Evolutionary conservation across 2,113 vertebrate genomes (phyloP).

Genomic region (Sula dactylatra): DNA sequence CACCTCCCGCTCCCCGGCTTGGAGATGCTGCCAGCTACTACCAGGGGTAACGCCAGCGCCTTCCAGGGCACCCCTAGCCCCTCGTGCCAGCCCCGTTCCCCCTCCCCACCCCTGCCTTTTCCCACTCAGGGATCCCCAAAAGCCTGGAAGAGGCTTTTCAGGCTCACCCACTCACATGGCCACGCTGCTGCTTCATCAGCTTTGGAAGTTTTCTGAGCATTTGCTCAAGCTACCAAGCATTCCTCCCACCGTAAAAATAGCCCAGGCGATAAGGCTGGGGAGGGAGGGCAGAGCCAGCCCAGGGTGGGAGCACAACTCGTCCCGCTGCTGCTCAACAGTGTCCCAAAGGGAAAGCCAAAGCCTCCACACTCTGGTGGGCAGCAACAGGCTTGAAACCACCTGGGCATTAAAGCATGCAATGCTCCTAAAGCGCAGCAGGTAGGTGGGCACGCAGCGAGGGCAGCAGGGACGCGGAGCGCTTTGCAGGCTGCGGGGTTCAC

Average conservation of each 20-base stretch:
- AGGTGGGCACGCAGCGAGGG: accelerated
- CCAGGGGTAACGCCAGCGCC: accelerated
- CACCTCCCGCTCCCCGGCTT: neutral
- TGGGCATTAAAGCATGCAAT: accelerated
- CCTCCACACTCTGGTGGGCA: accelerated
- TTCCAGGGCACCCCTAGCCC: accelerated
- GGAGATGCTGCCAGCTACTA: accelerated
- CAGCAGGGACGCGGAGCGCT: accelerated
- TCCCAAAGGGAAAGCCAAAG: accelerated
- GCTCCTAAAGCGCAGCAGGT: accelerated
- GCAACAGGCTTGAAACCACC: accelerated
- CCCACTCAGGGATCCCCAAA: accelerated
- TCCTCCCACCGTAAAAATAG: neutral
- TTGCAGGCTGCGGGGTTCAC: accelerated
- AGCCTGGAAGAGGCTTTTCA: accelerated
- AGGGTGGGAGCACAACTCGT: neutral
- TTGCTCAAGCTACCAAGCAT: neutral
- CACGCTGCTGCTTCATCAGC: accelerated
- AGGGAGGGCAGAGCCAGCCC: neutral
- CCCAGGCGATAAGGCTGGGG: accelerated
- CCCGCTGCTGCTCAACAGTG: accelerated
- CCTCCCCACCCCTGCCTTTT: neutral
- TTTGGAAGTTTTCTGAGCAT: accelerated
- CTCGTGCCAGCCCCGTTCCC: neutral
- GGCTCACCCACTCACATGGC: accelerated